Evolutionary conservation across 1,140 invertebrate genomes (phyloP).

Genomic region (Philopotamus ludificatus): DNA sequence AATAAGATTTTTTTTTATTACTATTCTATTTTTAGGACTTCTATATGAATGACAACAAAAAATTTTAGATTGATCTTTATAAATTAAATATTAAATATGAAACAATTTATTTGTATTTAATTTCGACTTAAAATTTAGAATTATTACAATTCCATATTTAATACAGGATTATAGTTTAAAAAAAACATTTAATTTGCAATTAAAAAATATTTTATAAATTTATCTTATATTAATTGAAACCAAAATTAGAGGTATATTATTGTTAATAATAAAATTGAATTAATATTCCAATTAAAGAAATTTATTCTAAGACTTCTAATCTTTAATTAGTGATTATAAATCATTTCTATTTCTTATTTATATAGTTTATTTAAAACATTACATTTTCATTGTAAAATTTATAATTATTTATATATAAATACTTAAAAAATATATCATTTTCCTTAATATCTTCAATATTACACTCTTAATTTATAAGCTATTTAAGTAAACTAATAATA

Average conservation of each 20-base stretch:
- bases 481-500: conserved; percentile 6
- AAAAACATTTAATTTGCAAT: neutral
- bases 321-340: conserved; percentile 54
- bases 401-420: conserved; percentile 34
- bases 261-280: conserved; percentile 58
- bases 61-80: conserved; percentile 60
- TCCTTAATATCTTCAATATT: conserved; percentile 15
- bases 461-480: conserved; percentile 15
- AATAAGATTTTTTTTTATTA: conserved; percentile 53
- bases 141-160: conserved; percentile 53
- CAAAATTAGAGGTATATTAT: conserved; percentile 59
- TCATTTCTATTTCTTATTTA: conserved; percentile 49
- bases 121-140: conserved; percentile 60
- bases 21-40: conserved; percentile 58
- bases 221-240: conserved; percentile 54
- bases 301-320: conserved; percentile 52
- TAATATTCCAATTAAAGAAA: conserved; percentile 52
- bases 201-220: neutral
- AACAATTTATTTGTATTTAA: conserved; percentile 65
- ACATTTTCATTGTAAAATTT: conserved; percentile 57
- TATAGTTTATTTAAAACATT: conserved; percentile 54
- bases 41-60: conserved; percentile 65
- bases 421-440: conserved; percentile 4
- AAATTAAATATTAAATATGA: conserved; percentile 55
- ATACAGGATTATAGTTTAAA: neutral